Base-by-base conservation (phyloP, 1,140 invertebrate species). In the Cherax quadricarinatus region DNA sequence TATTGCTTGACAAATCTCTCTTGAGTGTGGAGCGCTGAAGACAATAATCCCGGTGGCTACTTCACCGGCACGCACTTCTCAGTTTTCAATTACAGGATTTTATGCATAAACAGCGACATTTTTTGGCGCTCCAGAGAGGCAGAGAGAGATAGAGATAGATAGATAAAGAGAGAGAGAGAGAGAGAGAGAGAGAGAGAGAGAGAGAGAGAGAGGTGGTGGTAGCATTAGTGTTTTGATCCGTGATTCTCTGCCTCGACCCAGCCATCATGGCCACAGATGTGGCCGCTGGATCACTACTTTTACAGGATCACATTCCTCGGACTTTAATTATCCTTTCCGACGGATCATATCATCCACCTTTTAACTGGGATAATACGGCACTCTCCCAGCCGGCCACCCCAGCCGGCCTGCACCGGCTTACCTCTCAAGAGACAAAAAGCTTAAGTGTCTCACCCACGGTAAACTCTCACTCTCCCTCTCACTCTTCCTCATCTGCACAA, bases 21-120 rank as follows among this genome's bases (percentile, higher is more conserved):
- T 16, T 66, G 62, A 66, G 62, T 66, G 62, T 75, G 24, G 24
- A 75, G 70, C n/a, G 30, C 24, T 21, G 83, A 24, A 41, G 60
- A n/a, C 78, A 30, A 41, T 88, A 88, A 88, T 88, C 86, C 78
- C 86, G 1, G 9, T 30, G 53, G 16, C 86, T 81, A 80, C 86
- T 88, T 62, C 86, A 62, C 75, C 18, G 86, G 21, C 86, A 88
- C 86, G 86, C 48, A 21, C 78, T 88, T 88, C 86, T 88, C 86
- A 88, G 86, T 88, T 88, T 88, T 88, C 86, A 88, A 88, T 88
- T 88, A 88, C 75, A 80, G 86, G 86, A 88, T 88, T 88, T 88
- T 88, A 88, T 48, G 86, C 86, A 88, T 88, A 81, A 88, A 79
- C 24, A 81, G 51, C 30, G 48, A 66, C 57, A 49, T 79, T 88